Base-by-base conservation (phyloP, 1,140 invertebrate species). In the Theocolax elegans region DNA sequence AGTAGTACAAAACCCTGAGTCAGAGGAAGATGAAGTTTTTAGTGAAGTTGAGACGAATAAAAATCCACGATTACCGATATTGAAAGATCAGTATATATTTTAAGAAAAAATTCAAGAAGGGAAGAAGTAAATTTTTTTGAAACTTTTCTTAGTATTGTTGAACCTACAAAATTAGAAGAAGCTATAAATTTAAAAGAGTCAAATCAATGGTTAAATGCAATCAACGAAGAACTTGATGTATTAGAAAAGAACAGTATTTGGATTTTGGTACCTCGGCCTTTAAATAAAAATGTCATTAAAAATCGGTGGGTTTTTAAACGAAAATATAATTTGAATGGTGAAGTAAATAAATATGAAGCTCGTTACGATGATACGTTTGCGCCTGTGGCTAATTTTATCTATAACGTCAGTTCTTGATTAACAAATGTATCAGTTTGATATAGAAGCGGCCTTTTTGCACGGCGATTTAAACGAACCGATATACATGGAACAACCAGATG, bases 141-240 rank as follows among this genome's bases (percentile, higher is more conserved):
- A n/a, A n/a, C n/a, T n/a, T n/a, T n/a, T n/a, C n/a, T n/a, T n/a
- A n/a, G n/a, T n/a, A n/a, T n/a, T n/a, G n/a, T n/a, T n/a, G n/a
- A n/a, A n/a, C n/a, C n/a, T n/a, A n/a, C n/a, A n/a, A n/a, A n/a
- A n/a, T n/a, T n/a, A n/a, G n/a, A n/a, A n/a, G n/a, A n/a, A n/a
- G n/a, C n/a, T n/a, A n/a, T n/a, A n/a, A n/a, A n/a, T n/a, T n/a
- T n/a, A n/a, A n/a, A n/a, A n/a, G n/a, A n/a, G n/a, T n/a, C n/a
- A n/a, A n/a, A n/a, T n/a, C 19, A 71, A 10, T 86, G 85, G 84
- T 74, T 78, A 53, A 51, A 68, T 38, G 85, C 83, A 6, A 85
- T 83, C 56, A 9, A 67, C 9, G 74, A 81, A 29, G 81, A 85
- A 74, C 64, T 83, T 8, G 10, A 74, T 13, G 62, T 76, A n/a